Percentiles rank a stretch among this genome's conserved stretches.
Evolutionary conservation across 1,140 invertebrate genomes (phyloP).

Genomic region (Mylabris phalerata): DNA sequence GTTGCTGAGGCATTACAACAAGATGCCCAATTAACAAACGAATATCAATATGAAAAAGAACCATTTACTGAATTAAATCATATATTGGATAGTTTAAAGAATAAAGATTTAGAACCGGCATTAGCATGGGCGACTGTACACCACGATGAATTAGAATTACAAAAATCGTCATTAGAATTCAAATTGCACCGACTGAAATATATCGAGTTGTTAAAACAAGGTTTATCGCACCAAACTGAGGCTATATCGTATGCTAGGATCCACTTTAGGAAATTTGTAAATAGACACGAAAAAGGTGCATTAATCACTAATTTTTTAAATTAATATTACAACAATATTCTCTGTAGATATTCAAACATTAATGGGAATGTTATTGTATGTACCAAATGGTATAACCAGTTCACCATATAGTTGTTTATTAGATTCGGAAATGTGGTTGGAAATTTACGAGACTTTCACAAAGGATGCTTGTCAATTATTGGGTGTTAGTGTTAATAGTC

Average conservation of each 20-base stretch:
- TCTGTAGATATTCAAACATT: constrained; percentile 69
- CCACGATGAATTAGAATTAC: constrained; percentile 53
- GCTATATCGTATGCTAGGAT: constrained; percentile 83
- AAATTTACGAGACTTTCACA: constrained; percentile 77
- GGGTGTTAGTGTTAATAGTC: constrained; percentile 77
- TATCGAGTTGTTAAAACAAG: constrained; percentile 54
- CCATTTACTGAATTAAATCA: constrained; percentile 80
- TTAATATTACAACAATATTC: constrained; percentile 3
- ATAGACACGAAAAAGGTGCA: constrained; percentile 73
- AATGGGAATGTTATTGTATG: constrained; percentile 82
- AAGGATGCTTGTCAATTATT: constrained; percentile 87
- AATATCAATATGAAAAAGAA: constrained; percentile 58
- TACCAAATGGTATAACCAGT: constrained; percentile 68
- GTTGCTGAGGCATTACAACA: constrained; percentile 78
- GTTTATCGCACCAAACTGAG: constrained; percentile 57
- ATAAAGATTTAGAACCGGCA: constrained; percentile 71
- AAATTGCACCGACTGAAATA: constrained; percentile 65
- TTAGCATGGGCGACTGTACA: constrained; percentile 68
- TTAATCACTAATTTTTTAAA: not conserved
- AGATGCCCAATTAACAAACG: constrained; percentile 70
- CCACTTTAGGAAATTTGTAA: constrained; percentile 78
- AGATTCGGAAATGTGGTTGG: constrained; percentile 71
- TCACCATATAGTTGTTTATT: constrained; percentile 79
- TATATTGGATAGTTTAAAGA: constrained; percentile 75
- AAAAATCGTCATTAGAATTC: constrained; percentile 77